Conservation (phyloP, 1,140 invertebrate species). For the Idris sp. region DNA sequence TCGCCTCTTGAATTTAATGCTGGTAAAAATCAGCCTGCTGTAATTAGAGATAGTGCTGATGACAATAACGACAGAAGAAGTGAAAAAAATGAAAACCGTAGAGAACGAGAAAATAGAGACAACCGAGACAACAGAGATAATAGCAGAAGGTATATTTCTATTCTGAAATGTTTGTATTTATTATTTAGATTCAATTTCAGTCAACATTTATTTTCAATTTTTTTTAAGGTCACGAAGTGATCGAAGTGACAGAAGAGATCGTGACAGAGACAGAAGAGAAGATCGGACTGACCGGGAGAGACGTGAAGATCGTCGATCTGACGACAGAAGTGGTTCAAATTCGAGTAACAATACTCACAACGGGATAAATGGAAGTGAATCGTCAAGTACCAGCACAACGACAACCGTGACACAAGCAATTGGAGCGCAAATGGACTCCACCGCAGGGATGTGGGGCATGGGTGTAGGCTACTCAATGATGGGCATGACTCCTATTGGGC, state of each 20-base stretch:
- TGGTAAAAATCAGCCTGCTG: conserved; percentile 82
- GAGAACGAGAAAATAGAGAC: conserved; percentile 71
- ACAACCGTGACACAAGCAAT: conserved; percentile 59
- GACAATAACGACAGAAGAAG: conserved; percentile 74
- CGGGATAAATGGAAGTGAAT: conserved; percentile 66
- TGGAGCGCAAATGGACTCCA: conserved; percentile 70
- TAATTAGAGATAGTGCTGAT: conserved; percentile 77
- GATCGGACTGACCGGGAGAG: conserved; percentile 74
- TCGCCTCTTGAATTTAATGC: conserved; percentile 83
- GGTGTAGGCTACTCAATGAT: conserved; percentile 81
- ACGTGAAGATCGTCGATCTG: conserved; percentile 68
- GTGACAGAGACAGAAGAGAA: conserved; percentile 74
- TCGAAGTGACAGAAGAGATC: conserved; percentile 71
- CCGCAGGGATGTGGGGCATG: conserved; percentile 74
- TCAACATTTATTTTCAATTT: too few relatives aligned
- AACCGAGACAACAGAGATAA: conserved; percentile 67
- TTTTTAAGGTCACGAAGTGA: conserved; percentile 70
- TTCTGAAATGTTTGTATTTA: too few relatives aligned
- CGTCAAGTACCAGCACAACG: conserved; percentile 60
- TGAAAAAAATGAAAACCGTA: conserved; percentile 75
- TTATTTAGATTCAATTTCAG: too few relatives aligned
- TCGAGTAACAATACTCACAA: conserved; percentile 67
- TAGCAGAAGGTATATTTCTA: conserved; percentile 70
- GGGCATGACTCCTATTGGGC: conserved; percentile 80
- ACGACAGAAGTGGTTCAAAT: conserved; percentile 67